Conservation (phyloP, 2,797 vertebrate species). For the Pseudochaenichthys georgianus region DNA sequence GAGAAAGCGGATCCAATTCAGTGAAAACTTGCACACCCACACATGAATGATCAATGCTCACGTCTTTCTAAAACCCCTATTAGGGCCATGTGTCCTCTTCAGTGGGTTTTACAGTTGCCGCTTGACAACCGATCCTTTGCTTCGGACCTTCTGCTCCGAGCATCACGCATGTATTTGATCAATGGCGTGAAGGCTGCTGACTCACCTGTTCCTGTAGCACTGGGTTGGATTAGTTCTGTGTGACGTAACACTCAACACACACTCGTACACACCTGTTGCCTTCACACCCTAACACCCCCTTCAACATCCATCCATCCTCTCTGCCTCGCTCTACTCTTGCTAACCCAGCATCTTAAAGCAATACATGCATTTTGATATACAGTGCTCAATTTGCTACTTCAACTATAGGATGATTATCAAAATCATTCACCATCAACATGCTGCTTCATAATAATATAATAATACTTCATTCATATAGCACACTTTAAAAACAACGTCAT, state of each 20-base stretch:
- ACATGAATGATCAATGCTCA: constrained; percentile 2
- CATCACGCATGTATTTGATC: constrained; percentile 42
- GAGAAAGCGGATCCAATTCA: constrained; percentile 62
- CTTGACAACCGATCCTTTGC: constrained; percentile 50
- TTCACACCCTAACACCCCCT: neutral
- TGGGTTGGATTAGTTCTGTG: constrained; percentile 29
- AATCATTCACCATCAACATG: too few species aligned
- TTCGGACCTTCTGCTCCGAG: constrained; percentile 18
- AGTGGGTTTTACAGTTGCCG: constrained; percentile 49
- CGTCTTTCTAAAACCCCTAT: constrained; percentile 44
- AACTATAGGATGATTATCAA: too few species aligned
- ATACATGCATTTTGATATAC: neutral
- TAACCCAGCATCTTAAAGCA: neutral
- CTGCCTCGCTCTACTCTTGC: neutral
- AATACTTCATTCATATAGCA: too few species aligned
- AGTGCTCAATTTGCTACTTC: too few species aligned
- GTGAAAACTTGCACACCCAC: constrained; percentile 9
- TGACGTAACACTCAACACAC: constrained; percentile 30
- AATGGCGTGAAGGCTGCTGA: constrained; percentile 37
- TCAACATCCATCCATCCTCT: constrained; percentile 9
- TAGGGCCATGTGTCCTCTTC: constrained; percentile 29
- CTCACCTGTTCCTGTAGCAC: constrained; percentile 59
- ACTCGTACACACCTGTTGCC: constrained; percentile 20
- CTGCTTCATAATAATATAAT: too few species aligned
- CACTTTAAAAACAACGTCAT: too few species aligned